Evolutionary conservation across 2,888 invertebrate species (phyloP), one percentile per base, ranked within the genome.

Genomic region (Eurois occulta): DNA sequence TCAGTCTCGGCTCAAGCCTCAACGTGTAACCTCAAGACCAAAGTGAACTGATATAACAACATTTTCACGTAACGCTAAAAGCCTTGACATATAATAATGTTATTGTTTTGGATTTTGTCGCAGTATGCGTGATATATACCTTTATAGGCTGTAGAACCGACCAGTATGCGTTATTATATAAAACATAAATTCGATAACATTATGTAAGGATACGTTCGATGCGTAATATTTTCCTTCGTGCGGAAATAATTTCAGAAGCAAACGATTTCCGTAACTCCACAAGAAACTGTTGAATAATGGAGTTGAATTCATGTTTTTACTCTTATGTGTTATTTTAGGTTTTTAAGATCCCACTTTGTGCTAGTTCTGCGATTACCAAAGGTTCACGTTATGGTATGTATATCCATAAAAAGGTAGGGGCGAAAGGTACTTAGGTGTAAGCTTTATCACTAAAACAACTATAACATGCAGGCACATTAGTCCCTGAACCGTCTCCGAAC

Each of bases 51-150:
- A 78, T 75, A 74, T 78, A 87, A 85, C 82, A 79, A 83, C 72
- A 86, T 87, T 86, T 87, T 85, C 80, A 74, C 80, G 80, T 81
- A 77, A 89, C 85, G 84, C 75, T 88, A 89, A 88, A 89, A 88
- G 87, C 87, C 86, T 88, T 86, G 88, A 84, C 87, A 86, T 88
- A 86, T 89, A 84, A 85, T 86, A 70, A 81, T 69, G 75, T 86
- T 87, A 79, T 85, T 85, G 78, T 82, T 82, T 79, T 78, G 77
- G 80, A 87, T 88, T 81, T 88, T 83, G 65, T 72, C 80, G 70
- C 72, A 66, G 69, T 79, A 75, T 67, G 70, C 64, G 66, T 60
- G 35, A 48, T 70, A 85, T 32, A 72, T 70, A 70, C 69, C 67
- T 77, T 73, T 46, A 77, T 41, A 72, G 35, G 65, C 67, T 72